These are phyloP conservation scores for Augiades crinisus DNA, from an alignment of 2,888 invertebrate genomes.

Conservation along the genomic window DNA sequence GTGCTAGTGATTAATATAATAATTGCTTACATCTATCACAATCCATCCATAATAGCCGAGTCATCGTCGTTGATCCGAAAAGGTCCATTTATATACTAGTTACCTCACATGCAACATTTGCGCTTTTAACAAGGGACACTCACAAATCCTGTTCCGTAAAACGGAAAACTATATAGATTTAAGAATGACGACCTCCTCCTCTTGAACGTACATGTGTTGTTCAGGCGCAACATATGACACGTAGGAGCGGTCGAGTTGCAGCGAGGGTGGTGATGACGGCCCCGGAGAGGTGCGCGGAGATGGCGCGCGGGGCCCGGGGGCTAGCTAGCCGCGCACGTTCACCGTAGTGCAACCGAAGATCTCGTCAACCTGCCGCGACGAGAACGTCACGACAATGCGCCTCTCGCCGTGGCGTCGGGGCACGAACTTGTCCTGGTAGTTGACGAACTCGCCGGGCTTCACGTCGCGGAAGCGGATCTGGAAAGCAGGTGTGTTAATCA, in stretches of 20 bases:
- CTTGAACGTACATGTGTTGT: slow-evolving; percentile 63
- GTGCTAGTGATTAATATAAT: slow-evolving; percentile 50
- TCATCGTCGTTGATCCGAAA: slow-evolving; percentile 45
- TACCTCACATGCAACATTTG: slow-evolving; percentile 35
- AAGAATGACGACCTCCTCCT: slow-evolving; percentile 66
- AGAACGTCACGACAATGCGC: slow-evolving; percentile 85
- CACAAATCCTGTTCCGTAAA: slow-evolving; percentile 19
- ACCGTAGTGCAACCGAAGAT: slow-evolving; percentile 81
- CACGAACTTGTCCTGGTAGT: slow-evolving; percentile 81
- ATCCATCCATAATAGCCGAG: slow-evolving; percentile 61
- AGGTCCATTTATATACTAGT: slow-evolving; percentile 26
- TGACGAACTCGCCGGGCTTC: slow-evolving; percentile 83
- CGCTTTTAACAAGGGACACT: slow-evolving; percentile 39
- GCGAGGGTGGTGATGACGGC: slow-evolving; percentile 56
- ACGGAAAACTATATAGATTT: slow-evolving; percentile 48
- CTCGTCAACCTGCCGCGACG: slow-evolving; percentile 84
- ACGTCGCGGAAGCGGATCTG: slow-evolving; percentile 82
- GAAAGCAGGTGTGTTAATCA: too few species aligned
- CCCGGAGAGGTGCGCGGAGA: slow-evolving; percentile 63
- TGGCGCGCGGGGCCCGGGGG: slow-evolving; percentile 64
- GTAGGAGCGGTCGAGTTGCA: slow-evolving; percentile 63
- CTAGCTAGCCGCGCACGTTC: slow-evolving; percentile 77
- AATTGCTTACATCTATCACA: slow-evolving; percentile 15
- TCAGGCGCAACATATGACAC: slow-evolving; percentile 61
- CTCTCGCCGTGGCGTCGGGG: slow-evolving; percentile 82